Evolutionary conservation across 2,113 vertebrate species (phyloP), one percentile per base, ranked within the genome.

Genomic region (Mastomys coucha): DNA sequence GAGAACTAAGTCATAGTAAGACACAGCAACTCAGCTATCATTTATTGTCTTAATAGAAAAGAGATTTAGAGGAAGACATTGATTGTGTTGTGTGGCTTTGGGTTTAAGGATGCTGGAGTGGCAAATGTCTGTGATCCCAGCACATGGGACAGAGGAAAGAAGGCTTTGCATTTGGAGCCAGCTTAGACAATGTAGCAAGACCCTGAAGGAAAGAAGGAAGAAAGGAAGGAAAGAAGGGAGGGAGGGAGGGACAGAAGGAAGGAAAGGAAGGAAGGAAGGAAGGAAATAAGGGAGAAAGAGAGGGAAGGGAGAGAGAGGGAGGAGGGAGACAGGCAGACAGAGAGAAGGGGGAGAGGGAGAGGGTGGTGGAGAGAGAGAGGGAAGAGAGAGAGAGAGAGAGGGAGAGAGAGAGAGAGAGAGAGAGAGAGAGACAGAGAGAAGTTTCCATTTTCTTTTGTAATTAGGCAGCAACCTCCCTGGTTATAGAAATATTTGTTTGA

Each of bases 371-470:
- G 53, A 56, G 75, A 26, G 4, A 26, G 73, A 76, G 11, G 17
- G 14, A 10, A 10, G 0, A 19, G 3, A 2, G 7, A 6, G 7
- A 24, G 3, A 28, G 2, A 20, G 2, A 14, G 78, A 42, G 5
- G 8, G 13, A 9, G 6, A 42, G 13, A n/a, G 17, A 60, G 14
- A 26, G 56, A 8, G n/a, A 4, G 12, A 7, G 12, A 31, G 24
- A 12, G 9, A 9, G 24, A 10, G 63, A 65, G 4, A 8, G 9
- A 28, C 2, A 33, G 7, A 28, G 39, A 9, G 22, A 1, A 4
- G 0, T 36, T 84, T 93, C 94, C 39, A 80, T 93, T 97, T 51
- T 33, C 39, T 56, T 89, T 95, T 78, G 39, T 90, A 81, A 90
- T 36, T 85, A 90, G 14, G 72, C 96, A 24, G n/a, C 53, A 45